Base-by-base conservation (phyloP, 2,113 vertebrate species). In the Oncorhynchus tshawytscha region DNA sequence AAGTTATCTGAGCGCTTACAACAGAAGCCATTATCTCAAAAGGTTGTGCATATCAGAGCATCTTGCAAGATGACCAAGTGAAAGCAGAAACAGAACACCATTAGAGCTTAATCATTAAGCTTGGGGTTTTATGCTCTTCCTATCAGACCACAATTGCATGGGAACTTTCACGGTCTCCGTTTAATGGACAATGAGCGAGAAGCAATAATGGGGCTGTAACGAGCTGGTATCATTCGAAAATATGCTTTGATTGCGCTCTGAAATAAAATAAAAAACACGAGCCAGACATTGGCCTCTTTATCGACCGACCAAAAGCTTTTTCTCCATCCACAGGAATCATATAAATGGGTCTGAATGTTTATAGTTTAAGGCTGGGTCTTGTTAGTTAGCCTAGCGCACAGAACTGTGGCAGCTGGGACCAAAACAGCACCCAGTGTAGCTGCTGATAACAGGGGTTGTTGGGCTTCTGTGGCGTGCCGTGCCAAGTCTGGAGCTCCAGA, bases 401-500 rank as follows among this genome's bases (percentile, higher is more conserved):
- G 78, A 74, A 24, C 78, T 74, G 66, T 78, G 70, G 77, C 68
- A 79, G 75, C n/a, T 48, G 57, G 73, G 70, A 18, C 57, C 54
- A 74, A 80, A 62, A 78, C 76, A 51, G 78, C 65, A 78, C 39
- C 75, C 48, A 45, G 22, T 78, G 75, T 24, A 72, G 72, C 68
- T 57, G 76, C 74, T 76, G 54, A 79, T 78, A 70, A 24, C 13
- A 70, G 77, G 74, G 45, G 24, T 34, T 29, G 31, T 34, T 73
- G 77, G 70, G 72, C 67, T 78, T 79, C 60, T 71, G 70, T 65
- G 66, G 70, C 49, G 67, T 48, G 49, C 3, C 6, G 59, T 75
- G 82, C 82, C 85, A 87, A 87, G 75, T 76, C 79, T 74, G 76
- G 2, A 75, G 79, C 78, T 72, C 70, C 29, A 62, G 18, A 70